phyloP scores from a whole-genome alignment of 2,797 vertebrate species.

The Pangasius mekongensis region DNA sequence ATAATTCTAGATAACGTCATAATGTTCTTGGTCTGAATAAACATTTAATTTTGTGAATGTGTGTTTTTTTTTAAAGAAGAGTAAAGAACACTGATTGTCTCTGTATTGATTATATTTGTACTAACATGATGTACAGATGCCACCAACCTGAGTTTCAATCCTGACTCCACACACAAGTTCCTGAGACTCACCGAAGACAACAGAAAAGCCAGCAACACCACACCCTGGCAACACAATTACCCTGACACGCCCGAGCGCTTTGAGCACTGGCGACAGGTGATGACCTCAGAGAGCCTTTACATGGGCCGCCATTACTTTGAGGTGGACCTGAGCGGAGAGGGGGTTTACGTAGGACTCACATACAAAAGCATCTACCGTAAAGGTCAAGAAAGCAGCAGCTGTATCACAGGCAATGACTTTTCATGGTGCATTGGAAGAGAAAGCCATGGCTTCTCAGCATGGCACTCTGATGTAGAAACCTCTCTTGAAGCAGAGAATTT shows the following conservation, averaged over 20 bases:
- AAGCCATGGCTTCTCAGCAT: slow-evolving; percentile 80
- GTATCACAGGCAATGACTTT: slow-evolving; percentile 81
- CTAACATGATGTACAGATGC: slow-evolving; percentile 61
- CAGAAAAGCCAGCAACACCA: slow-evolving; percentile 80
- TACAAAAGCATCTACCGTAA: slow-evolving; percentile 83
- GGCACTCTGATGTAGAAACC: slow-evolving; percentile 80
- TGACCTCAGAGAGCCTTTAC: slow-evolving; percentile 82
- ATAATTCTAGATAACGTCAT: not conserved
- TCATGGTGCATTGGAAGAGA: slow-evolving; percentile 85
- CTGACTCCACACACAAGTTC: slow-evolving; percentile 81
- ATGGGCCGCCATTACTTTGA: slow-evolving; percentile 82
- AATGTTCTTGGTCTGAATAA: not conserved
- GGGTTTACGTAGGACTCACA: slow-evolving; percentile 77
- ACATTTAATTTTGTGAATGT: not conserved
- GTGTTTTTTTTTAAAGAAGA: not conserved
- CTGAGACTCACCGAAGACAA: slow-evolving; percentile 84
- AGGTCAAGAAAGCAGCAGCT: slow-evolving; percentile 76
- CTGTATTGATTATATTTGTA: not conserved
- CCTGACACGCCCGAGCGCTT: slow-evolving; percentile 78
- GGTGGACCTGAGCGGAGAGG: slow-evolving; percentile 77
- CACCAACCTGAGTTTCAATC: slow-evolving; percentile 67
- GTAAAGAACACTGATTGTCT: no score
- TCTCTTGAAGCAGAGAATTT: slow-evolving; percentile 69
- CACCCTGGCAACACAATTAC: slow-evolving; percentile 84
- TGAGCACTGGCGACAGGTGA: slow-evolving; percentile 78